Evolutionary conservation across 2,797 vertebrate genomes (phyloP).

Genomic region (Lerista edwardsae): DNA sequence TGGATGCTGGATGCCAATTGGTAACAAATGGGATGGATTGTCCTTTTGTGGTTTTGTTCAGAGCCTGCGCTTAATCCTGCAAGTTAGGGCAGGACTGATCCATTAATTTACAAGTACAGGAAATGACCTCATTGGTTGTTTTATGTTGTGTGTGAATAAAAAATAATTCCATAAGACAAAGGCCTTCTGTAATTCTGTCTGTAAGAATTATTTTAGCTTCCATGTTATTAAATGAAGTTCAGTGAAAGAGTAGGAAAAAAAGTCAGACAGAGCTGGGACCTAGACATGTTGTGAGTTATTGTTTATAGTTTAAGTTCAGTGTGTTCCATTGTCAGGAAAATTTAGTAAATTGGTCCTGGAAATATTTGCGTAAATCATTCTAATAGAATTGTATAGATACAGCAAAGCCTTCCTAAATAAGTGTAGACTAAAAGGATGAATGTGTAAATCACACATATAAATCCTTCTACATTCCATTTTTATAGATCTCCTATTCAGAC

Average conservation of each 20-base stretch:
- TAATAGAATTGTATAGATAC: slow-evolving; percentile 15
- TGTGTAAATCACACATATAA: slow-evolving; percentile 23
- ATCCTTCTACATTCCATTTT: slow-evolving; percentile 3
- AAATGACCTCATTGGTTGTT: background rate
- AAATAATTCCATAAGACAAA: background rate
- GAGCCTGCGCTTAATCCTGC: background rate
- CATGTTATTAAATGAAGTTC: background rate
- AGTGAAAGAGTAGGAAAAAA: background rate
- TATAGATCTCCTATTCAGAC: slow-evolving; percentile 8
- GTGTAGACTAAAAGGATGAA: slow-evolving; percentile 18
- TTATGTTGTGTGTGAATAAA: background rate
- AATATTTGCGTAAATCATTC: slow-evolving; percentile 21
- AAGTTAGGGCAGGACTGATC: background rate
- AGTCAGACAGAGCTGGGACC: background rate
- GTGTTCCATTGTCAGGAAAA: slow-evolving; percentile 11
- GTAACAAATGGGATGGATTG: background rate
- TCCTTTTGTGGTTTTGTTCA: background rate
- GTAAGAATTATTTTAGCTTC: background rate
- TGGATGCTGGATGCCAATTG: too few species aligned
- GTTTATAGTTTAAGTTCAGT: slow-evolving; percentile 18
- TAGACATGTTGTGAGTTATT: slow-evolving; percentile 6
- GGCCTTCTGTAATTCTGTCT: background rate
- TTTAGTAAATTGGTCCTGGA: background rate
- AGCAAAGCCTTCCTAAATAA: slow-evolving; percentile 21
- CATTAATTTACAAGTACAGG: background rate